Percentiles rank a stretch among this genome's conserved stretches.
phyloP scores from a whole-genome alignment of 2,888 invertebrate genomes.

The Orthosia gothica region DNA sequence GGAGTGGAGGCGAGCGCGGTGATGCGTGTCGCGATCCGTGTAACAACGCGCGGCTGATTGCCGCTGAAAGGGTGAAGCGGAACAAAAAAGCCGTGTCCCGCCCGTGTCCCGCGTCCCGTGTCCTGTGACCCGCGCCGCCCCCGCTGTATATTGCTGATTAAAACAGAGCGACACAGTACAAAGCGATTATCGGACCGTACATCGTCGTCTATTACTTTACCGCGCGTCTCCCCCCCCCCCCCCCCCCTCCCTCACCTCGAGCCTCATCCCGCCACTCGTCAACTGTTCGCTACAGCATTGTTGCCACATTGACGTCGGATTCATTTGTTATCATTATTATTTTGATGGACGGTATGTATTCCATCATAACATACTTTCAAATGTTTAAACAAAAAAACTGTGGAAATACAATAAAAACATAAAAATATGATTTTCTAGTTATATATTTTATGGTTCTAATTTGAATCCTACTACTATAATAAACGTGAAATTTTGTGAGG shows the following conservation, averaged over 20 bases:
- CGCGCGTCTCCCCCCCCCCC: constrained; percentile 19
- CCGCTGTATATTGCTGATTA: constrained; percentile 84
- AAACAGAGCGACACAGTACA: constrained; percentile 83
- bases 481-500: no score
- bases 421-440: neutral
- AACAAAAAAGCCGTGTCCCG: constrained; percentile 77
- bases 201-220: constrained; percentile 78
- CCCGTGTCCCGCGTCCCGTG: neutral
- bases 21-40: constrained; percentile 82
- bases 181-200: constrained; percentile 89
- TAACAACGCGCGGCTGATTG: constrained; percentile 86
- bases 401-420: neutral
- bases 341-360: constrained; percentile 66
- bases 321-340: constrained; percentile 77
- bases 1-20: constrained; percentile 72
- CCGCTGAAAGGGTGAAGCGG: constrained; percentile 84
- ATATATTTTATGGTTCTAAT: neutral
- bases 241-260: constrained; percentile 11
- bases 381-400: neutral
- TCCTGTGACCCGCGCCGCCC: constrained; percentile 32
- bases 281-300: constrained; percentile 52
- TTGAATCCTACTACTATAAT: neutral
- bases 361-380: neutral
- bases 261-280: constrained; percentile 19
- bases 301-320: constrained; percentile 74